These are phyloP conservation scores for Chlorospingus flavigularis DNA, from an alignment of 2,797 vertebrate species.

Conservation along the genomic window DNA sequence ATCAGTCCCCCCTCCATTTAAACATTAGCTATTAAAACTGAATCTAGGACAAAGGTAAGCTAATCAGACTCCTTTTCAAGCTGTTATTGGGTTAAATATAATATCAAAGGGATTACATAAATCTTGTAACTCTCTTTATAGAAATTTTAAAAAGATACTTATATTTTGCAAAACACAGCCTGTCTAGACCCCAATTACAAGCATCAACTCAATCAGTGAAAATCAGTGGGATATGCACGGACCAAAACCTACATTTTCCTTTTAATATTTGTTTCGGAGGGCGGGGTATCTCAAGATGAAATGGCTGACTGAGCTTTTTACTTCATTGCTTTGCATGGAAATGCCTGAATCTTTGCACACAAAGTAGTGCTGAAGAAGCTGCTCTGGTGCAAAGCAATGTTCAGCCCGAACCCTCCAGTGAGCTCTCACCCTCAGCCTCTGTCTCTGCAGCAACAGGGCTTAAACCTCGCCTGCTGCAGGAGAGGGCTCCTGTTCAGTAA, in stretches of 20 bases:
- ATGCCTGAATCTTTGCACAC: constrained; percentile 17
- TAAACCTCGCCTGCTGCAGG: rapidly evolving
- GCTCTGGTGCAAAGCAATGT: neutral
- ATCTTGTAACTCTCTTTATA: neutral
- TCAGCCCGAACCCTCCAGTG: neutral
- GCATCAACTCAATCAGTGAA: neutral
- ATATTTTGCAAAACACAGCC: neutral
- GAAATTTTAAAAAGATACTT: neutral
- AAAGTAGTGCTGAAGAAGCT: neutral
- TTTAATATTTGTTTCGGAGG: constrained; percentile 11
- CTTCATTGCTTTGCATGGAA: constrained; percentile 20
- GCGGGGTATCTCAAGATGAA: constrained; percentile 25
- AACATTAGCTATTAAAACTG: constrained; percentile 23
- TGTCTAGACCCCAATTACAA: neutral
- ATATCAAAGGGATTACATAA: neutral
- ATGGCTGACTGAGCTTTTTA: constrained; percentile 45
- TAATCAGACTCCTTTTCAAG: constrained; percentile 8
- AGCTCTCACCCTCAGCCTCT: neutral
- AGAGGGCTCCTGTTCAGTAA: neutral
- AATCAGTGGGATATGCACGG: neutral
- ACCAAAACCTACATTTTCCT: constrained; percentile 22
- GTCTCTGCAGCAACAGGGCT: neutral
- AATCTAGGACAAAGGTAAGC: constrained; percentile 43
- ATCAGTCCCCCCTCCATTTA: neutral
- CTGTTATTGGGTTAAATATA: constrained; percentile 8